Percentiles rank a stretch among this genome's conserved stretches.
Conservation (phyloP, 2,113 vertebrate species). For the Bombycilla garrulus region DNA sequence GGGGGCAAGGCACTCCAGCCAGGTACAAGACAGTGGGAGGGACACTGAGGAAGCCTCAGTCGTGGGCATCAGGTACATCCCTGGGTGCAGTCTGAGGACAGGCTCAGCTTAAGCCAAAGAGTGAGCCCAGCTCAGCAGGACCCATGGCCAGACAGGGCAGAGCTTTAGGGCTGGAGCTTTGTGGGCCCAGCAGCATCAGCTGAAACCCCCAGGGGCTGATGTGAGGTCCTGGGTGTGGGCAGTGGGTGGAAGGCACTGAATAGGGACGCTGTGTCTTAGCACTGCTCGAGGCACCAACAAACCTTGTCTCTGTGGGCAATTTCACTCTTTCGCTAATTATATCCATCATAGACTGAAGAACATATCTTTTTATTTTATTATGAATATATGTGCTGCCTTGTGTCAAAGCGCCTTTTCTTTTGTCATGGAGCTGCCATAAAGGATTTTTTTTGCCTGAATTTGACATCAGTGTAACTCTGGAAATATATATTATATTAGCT, state of each 20-base stretch:
- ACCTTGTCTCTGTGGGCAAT: not conserved
- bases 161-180: not conserved
- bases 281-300: not conserved
- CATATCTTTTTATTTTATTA: not conserved
- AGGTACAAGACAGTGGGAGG: not conserved
- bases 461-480: not conserved
- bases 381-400: accelerated
- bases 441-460: not conserved
- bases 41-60: not conserved
- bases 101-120: not conserved
- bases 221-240: not conserved
- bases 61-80: accelerated
- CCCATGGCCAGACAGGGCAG: not conserved
- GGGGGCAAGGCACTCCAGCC: too few relatives aligned
- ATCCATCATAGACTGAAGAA: not conserved
- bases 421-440: not conserved
- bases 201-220: accelerated
- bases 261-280: not conserved
- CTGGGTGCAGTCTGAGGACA: not conserved
- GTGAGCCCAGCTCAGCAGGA: not conserved
- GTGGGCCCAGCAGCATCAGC: not conserved
- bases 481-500: not conserved
- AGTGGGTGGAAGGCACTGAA: accelerated
- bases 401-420: not conserved
- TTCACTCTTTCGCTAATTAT: not conserved